Evolutionary conservation across 2,797 vertebrate genomes (phyloP).

Genomic region (Pseudopleuronectes americanus): DNA sequence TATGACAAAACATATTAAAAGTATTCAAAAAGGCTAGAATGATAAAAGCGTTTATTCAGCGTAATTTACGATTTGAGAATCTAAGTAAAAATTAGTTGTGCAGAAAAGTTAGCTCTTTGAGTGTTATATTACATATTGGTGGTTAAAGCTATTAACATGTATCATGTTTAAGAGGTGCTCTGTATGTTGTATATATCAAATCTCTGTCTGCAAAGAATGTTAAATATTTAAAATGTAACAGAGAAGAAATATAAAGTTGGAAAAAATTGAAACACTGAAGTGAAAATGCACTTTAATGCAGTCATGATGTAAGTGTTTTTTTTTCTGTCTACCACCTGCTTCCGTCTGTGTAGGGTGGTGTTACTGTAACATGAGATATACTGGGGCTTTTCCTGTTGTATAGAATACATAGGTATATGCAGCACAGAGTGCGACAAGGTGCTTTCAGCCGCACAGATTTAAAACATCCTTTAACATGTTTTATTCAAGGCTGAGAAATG

Average conservation of each 20-base stretch:
- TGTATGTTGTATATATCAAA: background rate
- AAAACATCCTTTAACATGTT: slow-evolving; percentile 63
- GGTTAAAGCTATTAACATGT: background rate
- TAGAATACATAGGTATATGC: slow-evolving; percentile 11
- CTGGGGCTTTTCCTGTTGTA: background rate
- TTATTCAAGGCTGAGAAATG: slow-evolving; percentile 72
- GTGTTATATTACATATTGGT: background rate
- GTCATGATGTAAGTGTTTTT: too few relatives aligned
- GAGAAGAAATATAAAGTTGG: too few relatives aligned
- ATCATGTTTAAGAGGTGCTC: background rate
- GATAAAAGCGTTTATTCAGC: too few relatives aligned
- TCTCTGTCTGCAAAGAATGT: background rate
- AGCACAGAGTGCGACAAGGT: slow-evolving; percentile 14
- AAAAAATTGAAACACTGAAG: too few relatives aligned
- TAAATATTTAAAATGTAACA: background rate
- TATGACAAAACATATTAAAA: background rate
- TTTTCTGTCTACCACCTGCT: too few relatives aligned
- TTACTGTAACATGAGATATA: too few relatives aligned
- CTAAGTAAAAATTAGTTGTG: too few relatives aligned
- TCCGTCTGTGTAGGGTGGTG: too few relatives aligned
- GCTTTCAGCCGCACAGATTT: slow-evolving; percentile 52
- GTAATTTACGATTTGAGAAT: too few relatives aligned
- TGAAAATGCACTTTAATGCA: too few relatives aligned
- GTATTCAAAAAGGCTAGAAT: too few relatives aligned
- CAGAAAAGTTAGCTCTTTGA: too few relatives aligned